Conservation (phyloP, 2,888 invertebrate genomes). For the Cataglyphis cursor region DNA sequence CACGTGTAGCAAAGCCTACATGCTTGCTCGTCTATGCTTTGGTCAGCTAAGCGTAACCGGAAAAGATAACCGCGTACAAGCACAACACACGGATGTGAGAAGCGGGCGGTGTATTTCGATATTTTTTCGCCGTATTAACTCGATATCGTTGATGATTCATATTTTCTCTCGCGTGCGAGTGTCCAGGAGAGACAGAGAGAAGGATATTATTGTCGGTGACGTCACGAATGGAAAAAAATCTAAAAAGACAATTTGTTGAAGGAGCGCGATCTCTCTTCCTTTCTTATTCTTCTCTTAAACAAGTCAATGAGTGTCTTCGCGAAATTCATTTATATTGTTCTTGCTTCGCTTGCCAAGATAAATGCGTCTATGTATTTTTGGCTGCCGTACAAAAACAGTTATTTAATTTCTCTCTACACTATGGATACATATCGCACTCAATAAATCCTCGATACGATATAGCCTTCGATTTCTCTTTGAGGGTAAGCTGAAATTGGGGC, state of each 20-base stretch:
- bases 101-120: slow-evolving; percentile 8
- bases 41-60: slow-evolving; percentile 79
- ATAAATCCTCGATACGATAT: slow-evolving; percentile 40
- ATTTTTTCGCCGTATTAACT: slow-evolving; percentile 28
- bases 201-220: background rate
- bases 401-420: slow-evolving; percentile 13
- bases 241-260: background rate
- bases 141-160: slow-evolving; percentile 32
- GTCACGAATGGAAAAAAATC: background rate
- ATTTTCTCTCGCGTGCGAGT: slow-evolving; percentile 35
- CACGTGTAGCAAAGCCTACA: slow-evolving; percentile 82
- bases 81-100: slow-evolving; percentile 25
- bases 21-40: slow-evolving; percentile 81
- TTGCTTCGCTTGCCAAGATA: slow-evolving; percentile 11
- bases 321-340: background rate
- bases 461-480: slow-evolving; percentile 43
- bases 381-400: background rate
- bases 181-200: background rate
- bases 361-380: slow-evolving; percentile 36
- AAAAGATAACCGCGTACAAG: slow-evolving; percentile 55
- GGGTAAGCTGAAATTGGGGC: slow-evolving; percentile 46
- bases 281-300: background rate
- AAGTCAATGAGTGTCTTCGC: background rate
- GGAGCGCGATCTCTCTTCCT: background rate
- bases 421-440: background rate